Base-by-base conservation (phyloP, 2,113 vertebrate genomes). In the Corythornis madagascariensis region DNA sequence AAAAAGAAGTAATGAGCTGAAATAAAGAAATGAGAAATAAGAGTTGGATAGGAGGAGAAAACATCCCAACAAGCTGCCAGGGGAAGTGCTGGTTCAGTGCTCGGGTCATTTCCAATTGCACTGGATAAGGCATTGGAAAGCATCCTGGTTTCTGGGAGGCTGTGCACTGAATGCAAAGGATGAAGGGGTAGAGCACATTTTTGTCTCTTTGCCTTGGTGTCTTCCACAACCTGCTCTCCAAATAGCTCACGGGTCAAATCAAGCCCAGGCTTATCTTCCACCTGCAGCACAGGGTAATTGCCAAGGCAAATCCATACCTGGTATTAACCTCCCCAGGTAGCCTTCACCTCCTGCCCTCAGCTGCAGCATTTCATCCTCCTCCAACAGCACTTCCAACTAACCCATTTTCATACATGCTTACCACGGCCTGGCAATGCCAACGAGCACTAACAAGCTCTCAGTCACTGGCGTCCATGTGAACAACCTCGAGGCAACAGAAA, bases 41-140 rank as follows among this genome's bases (percentile, higher is more conserved):
- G 79, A 94, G 73, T 80, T 86, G 82, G 84, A 65, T 52, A 52
- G 53, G 75, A 76, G 73, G 35, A 77, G 64, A 75, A 96, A 96
- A 95, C 83, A 91, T 88, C 76, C 83, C 95, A 95, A 93, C 47
- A 87, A 88, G 88, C 86, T 83, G 79, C 80, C 80, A 95, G 83
- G 74, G 86, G 86, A 95, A 88, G 83, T 87, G 71, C 55, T 61
- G 92, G 82, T 92, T 95, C 93, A 96, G 26, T 0, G 21, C 89
- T 56, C 16, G 7, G 93, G 92, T 93, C 82, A 93, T 79, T 94
- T 92, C 47, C 81, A 96, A 78, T 71, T 53, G 85, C 55, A 74
- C 83, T 71, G 74, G 86, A 90, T 80, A 91, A 94, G 31, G 73
- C 90, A 45, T 8, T 89, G 69, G 78, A 91, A 95, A 92, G 67